Evolutionary conservation across 2,797 vertebrate species (phyloP), one percentile per base, ranked within the genome.

Genomic region (Melanotaenia boesemani): DNA sequence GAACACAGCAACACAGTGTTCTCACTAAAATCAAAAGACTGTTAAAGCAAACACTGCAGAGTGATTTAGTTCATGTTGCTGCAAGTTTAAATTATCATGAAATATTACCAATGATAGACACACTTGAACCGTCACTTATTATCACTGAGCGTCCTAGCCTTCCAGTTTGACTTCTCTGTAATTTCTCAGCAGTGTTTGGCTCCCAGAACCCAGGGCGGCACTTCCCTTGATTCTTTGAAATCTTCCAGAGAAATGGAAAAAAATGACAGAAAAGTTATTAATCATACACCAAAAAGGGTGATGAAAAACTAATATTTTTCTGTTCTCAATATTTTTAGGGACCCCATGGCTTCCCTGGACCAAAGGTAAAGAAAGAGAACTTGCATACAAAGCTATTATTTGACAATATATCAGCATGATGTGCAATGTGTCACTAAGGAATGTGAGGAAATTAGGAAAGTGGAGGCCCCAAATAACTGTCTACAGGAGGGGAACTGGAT

Each of bases 311-410:
- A 8, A 77, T 30, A 5, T 41, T 44, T 69, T 9, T 0, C 0
- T 0, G 64, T 16, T 65, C 61, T 24, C 26, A 1, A 12, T 46
- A 79, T 7, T 76, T 92, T 94, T 87, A 99, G 98, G 98, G 98
- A 78, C 98, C 98, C 50, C 97, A 98, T 85, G 98, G 98, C 89
- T 96, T 98, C 84, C 95, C 97, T 82, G 98, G 98, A 88, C 94
- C 96, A 80, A 99, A 99, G 97, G 98, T 99, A 96, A 94, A 83
- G 0, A 63, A 76, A 71, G n/a, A 16, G n/a, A 44, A 44, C 18
- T 24, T 11, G n/a, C 1, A 61, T 64, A 80, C 3, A 13, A 41
- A 41, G 39, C 39, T 4, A 15, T 15, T 41, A 15, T 3, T 41
- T 41, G 39, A 15, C 3, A 41, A 41, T 12, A 3, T 41, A 15